phyloP scores from a whole-genome alignment of 1,140 invertebrate species.

The Brachionus asplanchnoidis region DNA sequence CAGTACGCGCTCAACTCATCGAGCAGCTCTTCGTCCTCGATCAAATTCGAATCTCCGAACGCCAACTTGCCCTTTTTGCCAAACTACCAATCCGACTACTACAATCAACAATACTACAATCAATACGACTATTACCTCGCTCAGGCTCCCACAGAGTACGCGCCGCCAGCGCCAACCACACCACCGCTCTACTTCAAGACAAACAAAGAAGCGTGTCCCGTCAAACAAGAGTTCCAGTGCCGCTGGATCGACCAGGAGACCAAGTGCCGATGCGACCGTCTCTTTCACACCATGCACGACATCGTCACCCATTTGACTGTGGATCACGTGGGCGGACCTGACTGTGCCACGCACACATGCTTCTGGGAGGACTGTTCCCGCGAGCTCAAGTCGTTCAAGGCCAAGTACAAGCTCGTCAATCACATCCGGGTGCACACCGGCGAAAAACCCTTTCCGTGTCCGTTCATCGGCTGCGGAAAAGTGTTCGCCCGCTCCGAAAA shows the following conservation, averaged over 20 bases:
- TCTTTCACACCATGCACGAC: conserved; percentile 36
- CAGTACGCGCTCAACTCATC: conserved; percentile 15
- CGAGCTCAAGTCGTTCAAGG: conserved; percentile 75
- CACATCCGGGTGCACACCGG: conserved; percentile 98
- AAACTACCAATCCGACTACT: conserved; percentile 7
- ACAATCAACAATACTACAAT: conserved; percentile 19
- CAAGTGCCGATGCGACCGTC: conserved; percentile 7
- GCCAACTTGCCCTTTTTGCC: neutral
- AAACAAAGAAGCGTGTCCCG: neutral
- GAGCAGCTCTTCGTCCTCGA: neutral
- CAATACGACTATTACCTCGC: conserved; percentile 24
- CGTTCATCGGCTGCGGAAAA: conserved; percentile 91
- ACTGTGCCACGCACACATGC: conserved; percentile 14
- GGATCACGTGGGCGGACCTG: conserved; percentile 39
- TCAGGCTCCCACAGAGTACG: neutral
- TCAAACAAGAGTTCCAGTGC: conserved; percentile 33
- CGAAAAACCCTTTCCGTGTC: conserved; percentile 95
- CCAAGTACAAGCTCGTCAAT: conserved; percentile 99
- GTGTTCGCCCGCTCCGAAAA: conserved; percentile 96
- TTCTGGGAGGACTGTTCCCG: conserved; percentile 37
- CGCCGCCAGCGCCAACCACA: neutral
- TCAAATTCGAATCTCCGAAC: neutral
- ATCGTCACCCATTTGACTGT: conserved; percentile 42
- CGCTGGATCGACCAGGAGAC: conserved; percentile 41
- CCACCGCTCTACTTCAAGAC: neutral